Base-by-base conservation (phyloP, 2,113 vertebrate species). In the Hassar affinis region DNA sequence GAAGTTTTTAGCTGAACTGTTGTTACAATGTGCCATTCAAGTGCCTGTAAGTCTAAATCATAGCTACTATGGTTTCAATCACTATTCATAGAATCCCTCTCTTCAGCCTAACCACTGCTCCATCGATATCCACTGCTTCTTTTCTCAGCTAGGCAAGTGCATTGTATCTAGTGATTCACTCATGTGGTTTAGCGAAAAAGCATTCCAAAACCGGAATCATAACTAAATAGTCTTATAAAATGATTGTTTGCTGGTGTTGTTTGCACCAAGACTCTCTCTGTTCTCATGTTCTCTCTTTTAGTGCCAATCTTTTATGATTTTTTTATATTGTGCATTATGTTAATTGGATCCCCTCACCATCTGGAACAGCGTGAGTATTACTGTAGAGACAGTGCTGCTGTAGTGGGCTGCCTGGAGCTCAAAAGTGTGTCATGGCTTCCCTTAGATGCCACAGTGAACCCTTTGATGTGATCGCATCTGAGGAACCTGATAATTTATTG, bases 401-500 rank as follows among this genome's bases (percentile, higher is more conserved):
- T 85, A 71, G 66, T 61, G 83, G 76, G 64, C 83, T 91, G 90
- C 87, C 85, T 84, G 82, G 82, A 91, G 85, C 81, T 83, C 87
- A 88, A 90, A 90, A 90, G 72, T 87, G 88, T 92, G 89, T 92
- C 90, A 89, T 86, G 89, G 88, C 83, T 89, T 91, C 88, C 89
- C 89, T 81, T 88, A 85, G 92, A 91, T 94, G 88, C 89, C 93
- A 93, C 74, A 52, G 89, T 90, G 90, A 93, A 90, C 33, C 79
- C 90, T 95, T 93, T 94, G 93, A 95, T 94, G 91, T 94, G 92
- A 95, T 94, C 90, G 86, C 91, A 91, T 94, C 91, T 93, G 94
- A 95, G 91, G 90, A 92, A 91, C 88, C 84, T 93, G 90, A 95
- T 96, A 82, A 95, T 94, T 95, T 96, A 96, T 96, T 95, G 92